Evolutionary conservation across 2,888 invertebrate genomes (phyloP).

Genomic region (Leptogaster cylindrica): DNA sequence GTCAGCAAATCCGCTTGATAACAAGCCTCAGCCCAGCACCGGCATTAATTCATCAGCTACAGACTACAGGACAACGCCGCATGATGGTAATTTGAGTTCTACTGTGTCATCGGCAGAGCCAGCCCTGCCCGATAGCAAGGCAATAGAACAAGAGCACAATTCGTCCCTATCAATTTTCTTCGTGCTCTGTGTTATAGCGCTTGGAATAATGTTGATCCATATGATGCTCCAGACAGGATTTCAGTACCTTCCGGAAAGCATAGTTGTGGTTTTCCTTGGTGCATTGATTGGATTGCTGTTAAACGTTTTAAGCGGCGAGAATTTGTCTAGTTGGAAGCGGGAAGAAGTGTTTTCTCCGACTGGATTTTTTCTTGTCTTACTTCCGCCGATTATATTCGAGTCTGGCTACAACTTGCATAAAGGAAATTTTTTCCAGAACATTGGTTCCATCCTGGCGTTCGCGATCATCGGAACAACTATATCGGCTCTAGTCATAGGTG

Average conservation of each 20-base stretch:
- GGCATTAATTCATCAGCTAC: neutral
- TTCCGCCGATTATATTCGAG: slow-evolving; percentile 99
- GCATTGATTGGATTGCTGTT: slow-evolving; percentile 90
- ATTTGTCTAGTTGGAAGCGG: slow-evolving; percentile 93
- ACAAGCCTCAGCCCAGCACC: neutral
- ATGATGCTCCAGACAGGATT: slow-evolving; percentile 94
- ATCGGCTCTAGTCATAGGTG: slow-evolving; percentile 95
- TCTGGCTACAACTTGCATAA: slow-evolving; percentile 99
- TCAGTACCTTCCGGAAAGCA: slow-evolving; percentile 96
- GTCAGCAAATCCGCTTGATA: neutral
- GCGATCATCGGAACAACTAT: slow-evolving; percentile 97
- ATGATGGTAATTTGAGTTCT: slow-evolving; percentile 53
- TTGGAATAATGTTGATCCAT: slow-evolving; percentile 94
- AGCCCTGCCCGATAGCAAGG: slow-evolving; percentile 84
- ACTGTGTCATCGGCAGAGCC: slow-evolving; percentile 75
- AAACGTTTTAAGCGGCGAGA: slow-evolving; percentile 80
- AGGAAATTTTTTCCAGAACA: slow-evolving; percentile 95
- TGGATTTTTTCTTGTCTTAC: slow-evolving; percentile 92
- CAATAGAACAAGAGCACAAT: slow-evolving; percentile 94
- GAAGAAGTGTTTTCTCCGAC: slow-evolving; percentile 99
- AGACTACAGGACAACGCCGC: slow-evolving; percentile 6
- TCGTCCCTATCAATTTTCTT: slow-evolving; percentile 98
- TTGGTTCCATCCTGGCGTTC: slow-evolving; percentile 97
- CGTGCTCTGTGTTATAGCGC: slow-evolving; percentile 90
- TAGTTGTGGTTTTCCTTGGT: slow-evolving; percentile 95